Conservation (phyloP, 2,888 invertebrate species). For the Branchellion lobata region DNA sequence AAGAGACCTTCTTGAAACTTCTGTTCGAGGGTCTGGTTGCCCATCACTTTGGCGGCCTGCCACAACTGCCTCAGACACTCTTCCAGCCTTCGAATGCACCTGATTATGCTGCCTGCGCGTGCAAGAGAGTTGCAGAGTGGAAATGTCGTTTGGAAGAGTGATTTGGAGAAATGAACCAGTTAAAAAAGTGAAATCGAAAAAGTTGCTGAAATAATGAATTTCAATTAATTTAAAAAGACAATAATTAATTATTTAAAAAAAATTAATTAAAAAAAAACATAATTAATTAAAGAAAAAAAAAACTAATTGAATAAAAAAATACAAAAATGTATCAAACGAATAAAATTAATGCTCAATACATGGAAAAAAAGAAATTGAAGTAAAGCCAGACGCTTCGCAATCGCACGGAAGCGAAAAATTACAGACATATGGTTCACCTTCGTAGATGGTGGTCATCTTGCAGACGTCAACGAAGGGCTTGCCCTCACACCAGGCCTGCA, state of each 20-base stretch:
- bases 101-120: conserved; percentile 76
- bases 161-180: not conserved
- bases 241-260: too few relatives aligned
- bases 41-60: conserved; percentile 93
- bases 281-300: not conserved
- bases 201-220: too few relatives aligned
- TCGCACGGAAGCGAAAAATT: not conserved
- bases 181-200: too few relatives aligned
- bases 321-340: not conserved
- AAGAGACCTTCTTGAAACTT: conserved; percentile 83
- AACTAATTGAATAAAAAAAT: not conserved
- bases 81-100: conserved; percentile 92
- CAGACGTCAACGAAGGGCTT: conserved; percentile 85
- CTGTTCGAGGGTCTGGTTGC: conserved; percentile 89
- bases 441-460: conserved; percentile 66
- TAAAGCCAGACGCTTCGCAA: not conserved
- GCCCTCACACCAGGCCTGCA: conserved; percentile 92
- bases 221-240: too few relatives aligned
- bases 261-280: not conserved
- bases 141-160: not conserved
- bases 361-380: not conserved
- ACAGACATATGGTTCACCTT: too few relatives aligned
- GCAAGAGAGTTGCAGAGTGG: too few relatives aligned
- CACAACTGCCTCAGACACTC: conserved; percentile 93
- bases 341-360: not conserved